A percentile compares a stretch with the other conserved stretches of the same genome.
Conservation (phyloP, 2,888 invertebrate genomes). For the Chromoteleia sp. region DNA sequence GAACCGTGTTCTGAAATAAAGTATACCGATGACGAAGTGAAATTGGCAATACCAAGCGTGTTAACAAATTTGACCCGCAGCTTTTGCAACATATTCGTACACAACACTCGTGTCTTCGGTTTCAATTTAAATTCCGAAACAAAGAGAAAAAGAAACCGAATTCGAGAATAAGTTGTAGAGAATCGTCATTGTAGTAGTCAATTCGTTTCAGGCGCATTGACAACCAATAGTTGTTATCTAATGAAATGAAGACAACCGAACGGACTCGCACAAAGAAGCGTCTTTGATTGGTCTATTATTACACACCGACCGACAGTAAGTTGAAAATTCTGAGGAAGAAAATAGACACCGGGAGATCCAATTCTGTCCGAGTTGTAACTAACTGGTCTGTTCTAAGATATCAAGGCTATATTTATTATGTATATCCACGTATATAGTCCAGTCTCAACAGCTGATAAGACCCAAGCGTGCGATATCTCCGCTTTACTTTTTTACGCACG, state of each 20-base stretch:
- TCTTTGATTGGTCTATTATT: slow-evolving; percentile 36
- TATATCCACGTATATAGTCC: slow-evolving; percentile 2
- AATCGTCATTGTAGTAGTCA: no score
- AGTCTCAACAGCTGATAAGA: slow-evolving; percentile 13
- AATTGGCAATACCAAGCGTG: not conserved
- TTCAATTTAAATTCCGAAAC: not conserved
- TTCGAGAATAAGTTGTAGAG: no score
- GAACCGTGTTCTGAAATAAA: not conserved
- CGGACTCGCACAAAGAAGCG: not conserved
- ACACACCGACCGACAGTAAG: slow-evolving; percentile 15
- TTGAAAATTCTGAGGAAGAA: slow-evolving; percentile 20
- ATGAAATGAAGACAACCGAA: slow-evolving; percentile 11
- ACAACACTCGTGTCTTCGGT: no score
- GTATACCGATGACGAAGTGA: not conserved
- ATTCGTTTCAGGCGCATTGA: no score
- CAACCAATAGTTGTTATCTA: no score
- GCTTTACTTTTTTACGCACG: not conserved
- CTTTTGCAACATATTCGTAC: no score
- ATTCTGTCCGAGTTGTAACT: slow-evolving; percentile 71
- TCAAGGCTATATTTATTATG: slow-evolving; percentile 13
- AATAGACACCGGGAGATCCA: slow-evolving; percentile 71
- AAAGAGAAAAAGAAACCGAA: no score
- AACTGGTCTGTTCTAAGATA: slow-evolving; percentile 19
- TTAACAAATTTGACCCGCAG: not conserved
- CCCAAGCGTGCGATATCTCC: not conserved